Conservation (phyloP, 1,140 invertebrate species). For the Pomacea maculata region DNA sequence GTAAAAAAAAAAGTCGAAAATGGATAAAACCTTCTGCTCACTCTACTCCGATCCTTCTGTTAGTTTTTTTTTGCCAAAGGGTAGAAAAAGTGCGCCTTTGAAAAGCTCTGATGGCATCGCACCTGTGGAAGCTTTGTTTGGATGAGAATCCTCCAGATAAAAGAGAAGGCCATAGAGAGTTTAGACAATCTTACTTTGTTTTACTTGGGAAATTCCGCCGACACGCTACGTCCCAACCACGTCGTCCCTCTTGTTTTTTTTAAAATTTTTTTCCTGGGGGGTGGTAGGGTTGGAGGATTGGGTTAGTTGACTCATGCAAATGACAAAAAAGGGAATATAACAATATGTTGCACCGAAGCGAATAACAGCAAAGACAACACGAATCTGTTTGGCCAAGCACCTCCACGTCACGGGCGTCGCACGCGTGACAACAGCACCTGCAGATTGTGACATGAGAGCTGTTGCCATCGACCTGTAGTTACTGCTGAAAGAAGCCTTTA, state of each 20-base stretch:
- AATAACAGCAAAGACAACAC: not conserved
- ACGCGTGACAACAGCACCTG: not conserved
- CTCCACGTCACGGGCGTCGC: not conserved
- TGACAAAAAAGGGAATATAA: not conserved
- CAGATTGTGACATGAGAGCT: not conserved
- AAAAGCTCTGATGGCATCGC: not conserved
- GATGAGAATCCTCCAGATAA: not conserved
- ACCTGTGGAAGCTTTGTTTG: not conserved
- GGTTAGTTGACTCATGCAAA: not conserved
- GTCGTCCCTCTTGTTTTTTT: too few species aligned
- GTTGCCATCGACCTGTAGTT: not conserved
- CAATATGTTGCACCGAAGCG: not conserved
- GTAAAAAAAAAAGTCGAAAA: too few species aligned
- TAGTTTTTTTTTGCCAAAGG: too few species aligned
- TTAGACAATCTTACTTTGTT: not conserved
- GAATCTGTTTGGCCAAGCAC: not conserved
- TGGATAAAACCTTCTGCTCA: too few species aligned
- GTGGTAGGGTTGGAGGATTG: too few species aligned
- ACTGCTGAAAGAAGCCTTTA: not conserved
- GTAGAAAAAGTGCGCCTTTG: too few species aligned
- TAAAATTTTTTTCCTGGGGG: too few species aligned
- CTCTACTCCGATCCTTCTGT: too few species aligned
- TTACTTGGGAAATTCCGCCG: not conserved
- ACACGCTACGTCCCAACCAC: not conserved
- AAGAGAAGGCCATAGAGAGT: not conserved